Percentiles rank a stretch among this genome's conserved stretches.
These are phyloP conservation scores for Mastomys coucha DNA, from an alignment of 2,113 vertebrate genomes.

Conservation along the genomic window DNA sequence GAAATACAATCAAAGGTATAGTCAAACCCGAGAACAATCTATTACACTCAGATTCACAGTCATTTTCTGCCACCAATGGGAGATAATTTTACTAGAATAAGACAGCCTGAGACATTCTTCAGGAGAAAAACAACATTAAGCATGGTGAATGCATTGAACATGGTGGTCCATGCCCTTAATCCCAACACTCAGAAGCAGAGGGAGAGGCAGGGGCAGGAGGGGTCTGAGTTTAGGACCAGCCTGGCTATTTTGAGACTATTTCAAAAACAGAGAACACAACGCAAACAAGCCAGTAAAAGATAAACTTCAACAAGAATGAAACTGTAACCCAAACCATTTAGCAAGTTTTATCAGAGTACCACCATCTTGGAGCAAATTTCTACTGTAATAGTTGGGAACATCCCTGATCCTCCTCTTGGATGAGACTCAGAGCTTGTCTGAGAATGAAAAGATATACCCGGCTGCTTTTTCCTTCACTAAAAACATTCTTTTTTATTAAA, in stretches of 20 bases:
- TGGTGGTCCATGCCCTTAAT: not conserved
- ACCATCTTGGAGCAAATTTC: not conserved
- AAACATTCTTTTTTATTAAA: not conserved
- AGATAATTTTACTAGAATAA: slow-evolving; percentile 18
- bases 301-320: not conserved
- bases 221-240: not conserved
- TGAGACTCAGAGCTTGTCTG: not conserved
- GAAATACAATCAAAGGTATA: not conserved
- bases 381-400: not conserved
- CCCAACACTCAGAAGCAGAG: not conserved
- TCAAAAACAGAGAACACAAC: not conserved
- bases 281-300: not conserved
- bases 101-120: not conserved
- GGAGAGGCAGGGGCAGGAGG: not conserved
- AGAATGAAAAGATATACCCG: not conserved
- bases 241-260: not conserved
- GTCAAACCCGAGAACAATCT: not conserved
- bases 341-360: not conserved
- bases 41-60: not conserved
- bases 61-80: not conserved
- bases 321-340: not conserved
- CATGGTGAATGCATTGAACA: not conserved
- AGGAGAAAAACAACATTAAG: not conserved
- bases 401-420: not conserved
- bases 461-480: not conserved